A percentile compares a stretch with the other conserved stretches of the same genome.
Conservation (phyloP, 2,888 invertebrate species). For the Amphimallon solstitiale region DNA sequence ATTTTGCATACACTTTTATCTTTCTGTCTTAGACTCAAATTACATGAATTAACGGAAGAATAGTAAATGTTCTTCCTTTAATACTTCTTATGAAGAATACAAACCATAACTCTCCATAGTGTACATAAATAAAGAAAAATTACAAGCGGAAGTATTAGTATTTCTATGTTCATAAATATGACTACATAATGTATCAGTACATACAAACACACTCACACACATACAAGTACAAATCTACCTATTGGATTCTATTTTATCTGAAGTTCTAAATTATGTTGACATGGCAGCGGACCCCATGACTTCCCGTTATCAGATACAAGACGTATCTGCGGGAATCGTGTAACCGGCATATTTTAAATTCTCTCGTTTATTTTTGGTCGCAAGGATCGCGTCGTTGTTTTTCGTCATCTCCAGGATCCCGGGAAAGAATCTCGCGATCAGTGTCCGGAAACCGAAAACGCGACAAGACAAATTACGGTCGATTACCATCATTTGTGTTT, state of each 20-base stretch:
- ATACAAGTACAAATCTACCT: slow-evolving; percentile 40
- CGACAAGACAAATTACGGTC: slow-evolving; percentile 39
- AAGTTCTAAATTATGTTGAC: slow-evolving; percentile 47
- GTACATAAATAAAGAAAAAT: neutral
- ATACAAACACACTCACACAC: slow-evolving; percentile 1
- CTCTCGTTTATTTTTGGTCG: slow-evolving; percentile 42
- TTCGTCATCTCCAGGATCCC: neutral
- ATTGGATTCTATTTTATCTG: slow-evolving; percentile 42
- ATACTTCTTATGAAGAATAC: neutral
- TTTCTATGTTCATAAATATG: slow-evolving; percentile 13
- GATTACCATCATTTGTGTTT: slow-evolving; percentile 43
- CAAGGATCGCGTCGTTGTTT: slow-evolving; percentile 7
- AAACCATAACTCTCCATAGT: neutral
- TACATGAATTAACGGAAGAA: no score
- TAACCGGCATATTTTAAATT: slow-evolving; percentile 52
- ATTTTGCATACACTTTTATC: no score
- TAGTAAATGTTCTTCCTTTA: no score
- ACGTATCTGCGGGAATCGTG: slow-evolving; percentile 54
- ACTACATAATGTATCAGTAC: neutral
- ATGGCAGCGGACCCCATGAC: slow-evolving; percentile 48
- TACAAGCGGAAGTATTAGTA: slow-evolving; percentile 21
- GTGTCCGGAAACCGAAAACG: slow-evolving; percentile 12
- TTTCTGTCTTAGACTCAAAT: no score
- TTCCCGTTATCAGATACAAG: slow-evolving; percentile 55
- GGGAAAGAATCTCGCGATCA: neutral